Conservation (phyloP, 1,140 invertebrate genomes). For the Drosophila guanche region DNA sequence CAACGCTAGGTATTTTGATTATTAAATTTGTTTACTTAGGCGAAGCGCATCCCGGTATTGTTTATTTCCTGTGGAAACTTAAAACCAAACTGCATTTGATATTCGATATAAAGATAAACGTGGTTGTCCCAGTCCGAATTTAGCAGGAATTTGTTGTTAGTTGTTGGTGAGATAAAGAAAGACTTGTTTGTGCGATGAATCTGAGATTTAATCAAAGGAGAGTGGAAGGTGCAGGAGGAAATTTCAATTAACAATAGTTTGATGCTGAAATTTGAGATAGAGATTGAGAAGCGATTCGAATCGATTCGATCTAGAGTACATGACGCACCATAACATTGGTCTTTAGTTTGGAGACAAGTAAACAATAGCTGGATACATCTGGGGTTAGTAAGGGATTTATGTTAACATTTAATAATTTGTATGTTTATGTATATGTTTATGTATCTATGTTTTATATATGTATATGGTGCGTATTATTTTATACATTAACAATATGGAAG, state of each 20-base stretch:
- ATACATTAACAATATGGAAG: slow-evolving; percentile 82
- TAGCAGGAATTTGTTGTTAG: too few relatives aligned
- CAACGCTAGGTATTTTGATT: too few relatives aligned
- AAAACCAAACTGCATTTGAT: too few relatives aligned
- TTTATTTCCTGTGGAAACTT: too few relatives aligned
- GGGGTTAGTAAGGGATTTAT: slow-evolving; percentile 49
- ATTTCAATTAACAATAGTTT: too few relatives aligned
- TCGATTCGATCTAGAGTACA: too few relatives aligned
- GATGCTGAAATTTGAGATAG: slow-evolving; percentile 10
- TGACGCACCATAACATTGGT: slow-evolving; percentile 28
- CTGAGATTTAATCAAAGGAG: slow-evolving; percentile 19
- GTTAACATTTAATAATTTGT: slow-evolving; percentile 53
- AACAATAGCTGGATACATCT: slow-evolving; percentile 37
- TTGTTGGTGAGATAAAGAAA: too few relatives aligned
- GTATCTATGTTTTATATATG: slow-evolving; percentile 19
- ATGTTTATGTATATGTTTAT: slow-evolving; percentile 42
- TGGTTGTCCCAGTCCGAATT: too few relatives aligned
- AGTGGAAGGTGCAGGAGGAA: slow-evolving; percentile 12
- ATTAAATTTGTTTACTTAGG: too few relatives aligned
- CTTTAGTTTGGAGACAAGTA: slow-evolving; percentile 31
- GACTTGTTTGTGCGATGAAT: background rate
- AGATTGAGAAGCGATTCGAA: background rate
- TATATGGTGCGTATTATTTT: slow-evolving; percentile 58
- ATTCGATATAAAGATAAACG: too few relatives aligned
- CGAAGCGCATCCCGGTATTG: too few relatives aligned